Evolutionary conservation across 2,797 vertebrate species (phyloP).

Genomic region (Lepus townsendii): DNA sequence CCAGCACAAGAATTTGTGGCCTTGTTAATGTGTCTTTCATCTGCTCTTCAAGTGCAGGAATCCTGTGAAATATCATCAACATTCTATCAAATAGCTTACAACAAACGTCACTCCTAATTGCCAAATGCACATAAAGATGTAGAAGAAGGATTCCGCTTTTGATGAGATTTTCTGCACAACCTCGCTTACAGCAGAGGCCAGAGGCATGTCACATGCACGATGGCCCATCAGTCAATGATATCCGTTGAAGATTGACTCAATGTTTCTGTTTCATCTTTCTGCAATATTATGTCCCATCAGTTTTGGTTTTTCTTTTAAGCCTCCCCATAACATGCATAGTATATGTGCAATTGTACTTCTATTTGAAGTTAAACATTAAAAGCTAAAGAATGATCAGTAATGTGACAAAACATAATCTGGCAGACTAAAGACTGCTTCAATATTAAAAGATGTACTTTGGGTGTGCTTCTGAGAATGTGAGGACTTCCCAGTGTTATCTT

Average conservation of each 20-base stretch:
- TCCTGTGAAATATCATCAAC: not conserved
- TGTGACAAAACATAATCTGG: not conserved
- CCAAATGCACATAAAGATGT: not conserved
- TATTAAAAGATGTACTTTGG: not conserved
- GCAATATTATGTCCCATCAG: not conserved
- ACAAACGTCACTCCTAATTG: not conserved
- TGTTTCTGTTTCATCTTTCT: not conserved
- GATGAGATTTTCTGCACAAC: not conserved
- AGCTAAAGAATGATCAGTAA: conserved; percentile 37
- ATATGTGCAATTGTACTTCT: not conserved
- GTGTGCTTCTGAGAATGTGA: not conserved
- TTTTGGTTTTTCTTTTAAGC: not conserved
- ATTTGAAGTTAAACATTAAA: conserved; percentile 17
- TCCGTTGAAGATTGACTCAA: not conserved
- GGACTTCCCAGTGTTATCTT: not conserved
- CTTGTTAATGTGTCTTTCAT: not conserved
- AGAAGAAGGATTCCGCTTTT: not conserved
- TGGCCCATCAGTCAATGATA: not conserved
- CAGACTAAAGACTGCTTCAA: not conserved
- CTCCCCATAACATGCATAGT: not conserved
- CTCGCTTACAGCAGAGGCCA: conserved; percentile 13
- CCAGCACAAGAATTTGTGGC: not conserved
- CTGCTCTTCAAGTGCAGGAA: not conserved
- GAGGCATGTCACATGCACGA: not conserved
- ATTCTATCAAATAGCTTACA: not conserved